Evolutionary conservation across 2,888 invertebrate genomes (phyloP).

Genomic region (Seladonia tumulorum): DNA sequence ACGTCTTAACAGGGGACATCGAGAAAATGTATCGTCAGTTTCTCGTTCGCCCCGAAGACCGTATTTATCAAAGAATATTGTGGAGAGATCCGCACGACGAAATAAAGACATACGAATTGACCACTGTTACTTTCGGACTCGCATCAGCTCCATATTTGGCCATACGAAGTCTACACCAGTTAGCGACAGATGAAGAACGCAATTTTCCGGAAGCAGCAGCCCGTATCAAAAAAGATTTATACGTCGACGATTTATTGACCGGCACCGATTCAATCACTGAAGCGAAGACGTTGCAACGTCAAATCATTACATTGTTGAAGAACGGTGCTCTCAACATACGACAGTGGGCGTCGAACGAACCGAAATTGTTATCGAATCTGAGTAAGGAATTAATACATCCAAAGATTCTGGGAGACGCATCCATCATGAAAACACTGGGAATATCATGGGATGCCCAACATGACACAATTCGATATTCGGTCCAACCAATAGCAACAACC

Average conservation of each 20-base stretch:
- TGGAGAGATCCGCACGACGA: background rate
- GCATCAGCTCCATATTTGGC: background rate
- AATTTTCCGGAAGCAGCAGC: background rate
- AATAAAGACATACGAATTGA: background rate
- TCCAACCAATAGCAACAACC: rapidly evolving
- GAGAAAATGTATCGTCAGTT: slow-evolving; percentile 37
- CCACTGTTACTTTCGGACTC: background rate
- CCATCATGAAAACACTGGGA: background rate
- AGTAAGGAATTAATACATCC: rapidly evolving
- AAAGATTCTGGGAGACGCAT: background rate
- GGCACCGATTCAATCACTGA: background rate
- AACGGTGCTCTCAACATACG: background rate
- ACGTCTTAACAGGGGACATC: slow-evolving; percentile 20
- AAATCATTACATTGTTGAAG: background rate
- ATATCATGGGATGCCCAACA: background rate
- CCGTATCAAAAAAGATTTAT: background rate
- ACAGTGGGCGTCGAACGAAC: background rate
- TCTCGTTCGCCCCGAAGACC: background rate
- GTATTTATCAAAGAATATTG: background rate
- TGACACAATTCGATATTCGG: background rate
- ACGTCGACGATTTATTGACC: slow-evolving; percentile 19
- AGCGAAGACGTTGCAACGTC: rapidly evolving
- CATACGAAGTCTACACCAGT: background rate
- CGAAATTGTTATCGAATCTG: background rate
- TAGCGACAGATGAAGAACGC: background rate